phyloP scores from a whole-genome alignment of 1,140 invertebrate species.

The Pinna nobilis region DNA sequence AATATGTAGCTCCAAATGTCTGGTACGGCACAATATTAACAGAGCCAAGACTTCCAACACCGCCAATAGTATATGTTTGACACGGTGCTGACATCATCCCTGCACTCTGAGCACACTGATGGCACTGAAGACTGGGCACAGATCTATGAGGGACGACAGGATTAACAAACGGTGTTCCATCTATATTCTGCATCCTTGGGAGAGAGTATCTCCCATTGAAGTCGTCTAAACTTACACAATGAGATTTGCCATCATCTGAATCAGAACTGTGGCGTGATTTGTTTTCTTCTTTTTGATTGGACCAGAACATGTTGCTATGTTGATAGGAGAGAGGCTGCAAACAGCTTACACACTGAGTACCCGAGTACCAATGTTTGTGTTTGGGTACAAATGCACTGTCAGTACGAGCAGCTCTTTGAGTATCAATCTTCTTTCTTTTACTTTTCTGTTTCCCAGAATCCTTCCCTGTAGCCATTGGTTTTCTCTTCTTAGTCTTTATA shows the following conservation, averaged over 20 bases:
- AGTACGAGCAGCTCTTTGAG: conserved; percentile 25
- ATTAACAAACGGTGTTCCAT: conserved; percentile 26
- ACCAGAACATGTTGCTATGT: conserved; percentile 5
- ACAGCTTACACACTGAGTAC: conserved; percentile 21
- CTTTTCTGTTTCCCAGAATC: conserved; percentile 8
- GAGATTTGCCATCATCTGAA: background rate
- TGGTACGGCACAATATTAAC: conserved; percentile 27
- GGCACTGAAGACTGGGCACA: conserved; percentile 9
- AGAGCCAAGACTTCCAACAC: conserved; percentile 25
- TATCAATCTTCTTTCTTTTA: conserved; percentile 11
- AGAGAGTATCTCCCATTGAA: background rate
- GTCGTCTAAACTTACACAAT: background rate
- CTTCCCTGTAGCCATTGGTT: background rate
- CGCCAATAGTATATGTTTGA: conserved; percentile 28
- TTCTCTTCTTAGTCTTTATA: conserved; percentile 5
- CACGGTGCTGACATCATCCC: conserved; percentile 10
- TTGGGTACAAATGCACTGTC: conserved; percentile 13
- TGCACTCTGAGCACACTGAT: conserved; percentile 16
- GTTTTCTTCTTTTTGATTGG: background rate
- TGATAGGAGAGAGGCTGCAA: conserved; percentile 7
- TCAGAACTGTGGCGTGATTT: background rate
- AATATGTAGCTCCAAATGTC: conserved; percentile 23
- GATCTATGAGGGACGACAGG: conserved; percentile 10
- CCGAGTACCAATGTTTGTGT: background rate
- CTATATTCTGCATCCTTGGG: conserved; percentile 21